A percentile compares a stretch with the other conserved stretches of the same genome.
Evolutionary conservation across 2,888 invertebrate genomes (phyloP).

Genomic region (Eristalis tenax): DNA sequence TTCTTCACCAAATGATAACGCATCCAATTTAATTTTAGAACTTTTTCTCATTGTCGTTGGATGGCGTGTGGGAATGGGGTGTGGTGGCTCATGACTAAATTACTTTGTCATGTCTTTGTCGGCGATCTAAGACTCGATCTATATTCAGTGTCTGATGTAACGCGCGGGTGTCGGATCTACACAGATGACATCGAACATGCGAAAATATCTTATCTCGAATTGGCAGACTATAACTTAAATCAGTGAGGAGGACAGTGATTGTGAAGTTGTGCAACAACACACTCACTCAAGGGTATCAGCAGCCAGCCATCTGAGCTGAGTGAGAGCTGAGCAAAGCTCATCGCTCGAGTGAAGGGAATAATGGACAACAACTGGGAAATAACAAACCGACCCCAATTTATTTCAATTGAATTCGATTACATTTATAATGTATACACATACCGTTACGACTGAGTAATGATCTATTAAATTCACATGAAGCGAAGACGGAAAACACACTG

Average conservation of each 20-base stretch:
- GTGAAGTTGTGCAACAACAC: conserved; percentile 18
- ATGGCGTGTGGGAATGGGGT: background rate
- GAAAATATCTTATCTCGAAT: background rate
- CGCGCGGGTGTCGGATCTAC: background rate
- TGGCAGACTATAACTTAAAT: conserved; percentile 5
- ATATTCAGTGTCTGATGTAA: conserved; percentile 27
- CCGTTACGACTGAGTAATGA: conserved; percentile 56
- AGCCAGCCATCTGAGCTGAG: background rate
- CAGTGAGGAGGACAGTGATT: background rate
- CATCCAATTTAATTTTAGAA: conserved; percentile 56
- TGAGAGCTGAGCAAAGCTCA: too few species aligned
- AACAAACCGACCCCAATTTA: conserved; percentile 60
- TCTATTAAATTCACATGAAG: conserved; percentile 46
- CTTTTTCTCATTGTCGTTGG: conserved; percentile 46
- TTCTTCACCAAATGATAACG: conserved; percentile 17
- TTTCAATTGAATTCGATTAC: conserved; percentile 64
- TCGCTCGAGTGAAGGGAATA: conserved; percentile 5
- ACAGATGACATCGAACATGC: conserved; percentile 27
- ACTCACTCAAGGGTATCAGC: background rate
- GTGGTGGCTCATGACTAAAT: conserved; percentile 49
- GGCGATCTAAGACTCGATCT: conserved; percentile 31
- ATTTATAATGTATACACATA: conserved; percentile 34
- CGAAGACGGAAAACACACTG: conserved; percentile 14
- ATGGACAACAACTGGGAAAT: conserved; percentile 15
- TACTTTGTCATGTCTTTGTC: conserved; percentile 50